Percentiles rank a stretch among this genome's conserved stretches.
Evolutionary conservation across 1,140 invertebrate species (phyloP).

Genomic region (Druon quercuslanigerum): DNA sequence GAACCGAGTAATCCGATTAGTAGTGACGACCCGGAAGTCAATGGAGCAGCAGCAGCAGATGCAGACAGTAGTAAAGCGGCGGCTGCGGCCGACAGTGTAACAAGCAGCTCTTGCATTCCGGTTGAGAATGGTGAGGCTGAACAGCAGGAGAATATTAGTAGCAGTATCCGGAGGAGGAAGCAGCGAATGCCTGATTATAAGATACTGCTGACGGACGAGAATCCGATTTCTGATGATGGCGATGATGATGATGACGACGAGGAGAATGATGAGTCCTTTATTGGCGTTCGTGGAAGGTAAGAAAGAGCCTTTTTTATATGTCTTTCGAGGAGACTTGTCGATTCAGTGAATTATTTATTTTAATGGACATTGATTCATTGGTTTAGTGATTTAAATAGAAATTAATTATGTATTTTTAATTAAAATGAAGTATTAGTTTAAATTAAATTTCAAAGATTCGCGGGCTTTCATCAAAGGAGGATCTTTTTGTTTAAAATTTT

Average conservation of each 20-base stretch:
- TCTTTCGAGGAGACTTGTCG: too few relatives aligned
- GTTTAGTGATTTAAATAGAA: too few relatives aligned
- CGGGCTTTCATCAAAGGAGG: too few relatives aligned
- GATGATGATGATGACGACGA: constrained; percentile 64
- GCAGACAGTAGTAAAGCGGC: constrained; percentile 75
- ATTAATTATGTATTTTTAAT: too few relatives aligned
- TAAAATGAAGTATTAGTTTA: too few relatives aligned
- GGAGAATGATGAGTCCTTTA: constrained; percentile 70
- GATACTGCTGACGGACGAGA: constrained; percentile 59
- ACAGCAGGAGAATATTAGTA: constrained; percentile 62
- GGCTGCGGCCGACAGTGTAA: constrained; percentile 66
- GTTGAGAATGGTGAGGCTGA: constrained; percentile 76
- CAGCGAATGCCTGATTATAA: constrained; percentile 48
- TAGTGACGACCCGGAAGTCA: too few relatives aligned
- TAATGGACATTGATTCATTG: too few relatives aligned
- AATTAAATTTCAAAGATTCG: too few relatives aligned
- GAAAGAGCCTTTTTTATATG: constrained; percentile 11
- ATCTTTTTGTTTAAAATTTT: too few relatives aligned
- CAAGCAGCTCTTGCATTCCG: constrained; percentile 67
- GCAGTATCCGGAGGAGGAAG: constrained; percentile 56
- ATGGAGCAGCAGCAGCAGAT: too few relatives aligned
- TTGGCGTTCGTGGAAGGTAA: constrained; percentile 62
- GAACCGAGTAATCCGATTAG: constrained; percentile 52
- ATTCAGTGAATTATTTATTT: too few relatives aligned
- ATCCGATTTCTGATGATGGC: constrained; percentile 60